These are phyloP conservation scores for Lysandra bellargus DNA, from an alignment of 2,888 invertebrate species.

Conservation along the genomic window DNA sequence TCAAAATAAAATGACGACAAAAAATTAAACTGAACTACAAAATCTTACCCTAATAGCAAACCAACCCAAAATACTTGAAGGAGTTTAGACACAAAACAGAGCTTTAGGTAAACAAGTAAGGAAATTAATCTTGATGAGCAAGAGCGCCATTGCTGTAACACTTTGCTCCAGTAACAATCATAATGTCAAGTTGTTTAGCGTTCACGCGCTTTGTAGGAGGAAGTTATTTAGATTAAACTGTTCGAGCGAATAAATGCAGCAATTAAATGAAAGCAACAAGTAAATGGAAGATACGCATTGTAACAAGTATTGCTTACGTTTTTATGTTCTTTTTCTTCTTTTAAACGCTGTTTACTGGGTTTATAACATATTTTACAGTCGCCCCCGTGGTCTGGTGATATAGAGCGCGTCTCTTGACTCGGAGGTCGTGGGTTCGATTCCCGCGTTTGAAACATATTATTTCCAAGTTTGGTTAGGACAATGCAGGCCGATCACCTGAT, in stretches of 20 bases:
- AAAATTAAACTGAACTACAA: neutral
- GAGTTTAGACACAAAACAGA: neutral
- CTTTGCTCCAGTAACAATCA: constrained; percentile 18
- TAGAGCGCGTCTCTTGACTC: too few relatives aligned
- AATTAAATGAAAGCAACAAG: constrained; percentile 4
- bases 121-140: constrained; percentile 17
- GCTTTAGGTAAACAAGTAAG: neutral
- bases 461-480: too few relatives aligned
- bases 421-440: too few relatives aligned
- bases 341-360: too few relatives aligned
- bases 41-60: neutral
- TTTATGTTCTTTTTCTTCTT: too few relatives aligned
- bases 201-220: neutral
- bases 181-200: constrained; percentile 21
- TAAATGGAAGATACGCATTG: neutral
- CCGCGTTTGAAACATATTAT: too few relatives aligned
- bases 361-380: too few relatives aligned
- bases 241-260: neutral
- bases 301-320: neutral
- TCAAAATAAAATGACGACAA: neutral
- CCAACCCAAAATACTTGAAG: neutral
- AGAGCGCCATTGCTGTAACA: neutral
- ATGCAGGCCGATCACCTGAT: too few relatives aligned
- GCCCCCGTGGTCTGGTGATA: too few relatives aligned
- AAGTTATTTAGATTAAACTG: neutral